Conservation (phyloP, 92 coral and sea anemone species). For the Heliopora coerulea region DNA sequence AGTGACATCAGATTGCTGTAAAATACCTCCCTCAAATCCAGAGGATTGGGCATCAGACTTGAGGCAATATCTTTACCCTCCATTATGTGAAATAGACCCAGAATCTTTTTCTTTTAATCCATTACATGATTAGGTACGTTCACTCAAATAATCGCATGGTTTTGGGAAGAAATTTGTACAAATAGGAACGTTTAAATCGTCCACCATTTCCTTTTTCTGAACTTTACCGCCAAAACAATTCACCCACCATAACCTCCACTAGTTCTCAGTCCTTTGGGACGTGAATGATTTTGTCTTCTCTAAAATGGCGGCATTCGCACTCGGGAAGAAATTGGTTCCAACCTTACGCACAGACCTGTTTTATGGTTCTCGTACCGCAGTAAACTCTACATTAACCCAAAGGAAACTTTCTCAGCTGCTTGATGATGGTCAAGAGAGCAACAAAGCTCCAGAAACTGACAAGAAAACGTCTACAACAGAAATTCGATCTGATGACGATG, state of each 20-base stretch:
- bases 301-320: conserved; percentile 16
- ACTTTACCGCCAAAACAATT: conserved; percentile 19
- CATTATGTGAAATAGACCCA: not conserved
- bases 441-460: conserved; percentile 17
- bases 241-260: too few species aligned
- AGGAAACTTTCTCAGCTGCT: conserved; percentile 20
- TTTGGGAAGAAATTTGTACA: conserved; percentile 15
- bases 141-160: not conserved
- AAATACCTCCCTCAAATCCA: conserved; percentile 81
- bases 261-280: conserved; percentile 13
- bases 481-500: conserved; percentile 22
- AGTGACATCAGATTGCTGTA: conserved; percentile 84
- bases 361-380: conserved; percentile 9
- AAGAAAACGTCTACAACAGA: conserved; percentile 28
- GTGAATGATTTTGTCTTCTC: too few species aligned
- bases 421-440: conserved; percentile 10
- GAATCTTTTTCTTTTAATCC: not conserved
- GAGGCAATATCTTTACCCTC: conserved; percentile 28
- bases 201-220: conserved; percentile 23
- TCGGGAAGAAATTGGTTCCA: not conserved
- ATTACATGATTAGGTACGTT: not conserved
- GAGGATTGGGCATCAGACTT: conserved; percentile 77
- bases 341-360: not conserved
- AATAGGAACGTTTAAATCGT: not conserved
- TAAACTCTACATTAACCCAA: conserved; percentile 1